These are phyloP conservation scores for Drosophila fungiperda DNA, from an alignment of 2,888 invertebrate species.

Conservation along the genomic window DNA sequence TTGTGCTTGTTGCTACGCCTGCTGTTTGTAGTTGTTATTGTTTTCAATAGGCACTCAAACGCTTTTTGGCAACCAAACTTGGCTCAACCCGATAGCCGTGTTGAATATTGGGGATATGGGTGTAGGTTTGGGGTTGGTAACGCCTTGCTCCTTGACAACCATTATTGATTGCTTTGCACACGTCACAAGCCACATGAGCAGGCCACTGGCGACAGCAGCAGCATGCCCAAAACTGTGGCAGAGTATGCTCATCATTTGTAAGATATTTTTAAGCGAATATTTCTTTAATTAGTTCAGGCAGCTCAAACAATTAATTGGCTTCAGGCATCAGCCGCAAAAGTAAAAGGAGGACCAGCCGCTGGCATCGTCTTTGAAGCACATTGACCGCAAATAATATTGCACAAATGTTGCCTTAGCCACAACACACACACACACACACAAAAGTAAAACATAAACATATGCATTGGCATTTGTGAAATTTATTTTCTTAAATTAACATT, in stretches of 20 bases:
- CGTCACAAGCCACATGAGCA: conserved; percentile 60
- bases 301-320: conserved; percentile 51
- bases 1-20: conserved; percentile 62
- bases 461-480: conserved; percentile 29
- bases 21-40: conserved; percentile 13
- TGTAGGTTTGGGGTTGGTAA: neutral
- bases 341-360: conserved; percentile 48
- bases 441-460: neutral
- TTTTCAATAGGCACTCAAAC: conserved; percentile 56
- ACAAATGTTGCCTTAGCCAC: conserved; percentile 74
- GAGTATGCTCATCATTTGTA: conserved; percentile 6
- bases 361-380: conserved; percentile 25
- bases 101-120: neutral
- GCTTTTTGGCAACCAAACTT: conserved; percentile 52
- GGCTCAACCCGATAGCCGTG: conserved; percentile 13
- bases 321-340: conserved; percentile 49
- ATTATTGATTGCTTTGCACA: conserved; percentile 79
- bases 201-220: conserved; percentile 4
- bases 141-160: conserved; percentile 58
- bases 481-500: conserved; percentile 82
- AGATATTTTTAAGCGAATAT: conserved; percentile 70
- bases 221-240: conserved; percentile 20
- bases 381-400: conserved; percentile 78
- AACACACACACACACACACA: conserved; percentile 30
- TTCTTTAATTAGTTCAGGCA: conserved; percentile 70